Evolutionary conservation across 2,888 invertebrate genomes (phyloP).

Genomic region (Rhabditophanes sp.): DNA sequence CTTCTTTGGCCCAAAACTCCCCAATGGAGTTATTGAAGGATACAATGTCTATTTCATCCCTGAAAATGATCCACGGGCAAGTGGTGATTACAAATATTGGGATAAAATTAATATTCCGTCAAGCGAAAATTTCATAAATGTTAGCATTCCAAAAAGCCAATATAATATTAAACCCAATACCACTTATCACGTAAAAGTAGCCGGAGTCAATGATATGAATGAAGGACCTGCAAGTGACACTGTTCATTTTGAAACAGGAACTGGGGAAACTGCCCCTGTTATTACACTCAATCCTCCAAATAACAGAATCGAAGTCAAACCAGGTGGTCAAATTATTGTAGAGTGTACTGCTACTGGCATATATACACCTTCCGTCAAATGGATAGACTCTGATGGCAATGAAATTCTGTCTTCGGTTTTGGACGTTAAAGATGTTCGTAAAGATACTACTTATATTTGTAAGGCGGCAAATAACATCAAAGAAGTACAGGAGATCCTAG

Average conservation of each 20-base stretch:
- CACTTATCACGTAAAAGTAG: conserved; percentile 18
- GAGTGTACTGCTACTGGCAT: conserved; percentile 30
- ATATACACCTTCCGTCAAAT: conserved; percentile 20
- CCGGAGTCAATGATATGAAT: conserved; percentile 39
- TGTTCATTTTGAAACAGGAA: conserved; percentile 31
- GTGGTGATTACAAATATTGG: conserved; percentile 32
- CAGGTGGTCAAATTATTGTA: conserved; percentile 25
- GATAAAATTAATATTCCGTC: conserved; percentile 20
- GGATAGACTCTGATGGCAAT: conserved; percentile 17
- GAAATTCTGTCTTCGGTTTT: no score
- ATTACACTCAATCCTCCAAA: conserved; percentile 26
- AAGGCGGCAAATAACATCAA: conserved; percentile 40
- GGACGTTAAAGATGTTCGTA: conserved; percentile 11
- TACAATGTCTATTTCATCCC: conserved; percentile 38
- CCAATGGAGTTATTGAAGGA: conserved; percentile 9
- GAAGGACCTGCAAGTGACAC: conserved; percentile 38
- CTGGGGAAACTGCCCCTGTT: conserved; percentile 35
- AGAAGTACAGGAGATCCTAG: conserved; percentile 24
- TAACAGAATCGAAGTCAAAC: conserved; percentile 22
- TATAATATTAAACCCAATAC: conserved; percentile 26
- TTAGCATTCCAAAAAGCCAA: not conserved
- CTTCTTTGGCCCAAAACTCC: conserved; percentile 20
- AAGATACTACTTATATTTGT: conserved; percentile 34
- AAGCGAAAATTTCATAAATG: conserved; percentile 8
- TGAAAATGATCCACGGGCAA: conserved; percentile 17